These are phyloP conservation scores for Tachina lurida DNA, from an alignment of 2,888 invertebrate genomes.

Conservation along the genomic window DNA sequence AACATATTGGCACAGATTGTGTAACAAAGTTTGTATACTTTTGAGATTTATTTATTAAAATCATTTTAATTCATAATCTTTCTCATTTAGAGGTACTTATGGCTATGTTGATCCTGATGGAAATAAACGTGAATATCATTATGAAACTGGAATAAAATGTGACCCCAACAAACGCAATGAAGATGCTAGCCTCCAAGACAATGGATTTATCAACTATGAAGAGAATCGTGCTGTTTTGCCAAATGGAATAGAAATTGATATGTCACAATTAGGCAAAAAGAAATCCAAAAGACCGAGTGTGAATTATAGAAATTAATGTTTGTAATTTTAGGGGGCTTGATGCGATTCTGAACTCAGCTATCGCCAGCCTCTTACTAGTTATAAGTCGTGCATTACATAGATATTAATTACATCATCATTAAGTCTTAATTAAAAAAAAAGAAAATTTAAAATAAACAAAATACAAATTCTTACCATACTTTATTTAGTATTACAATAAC, in stretches of 20 bases:
- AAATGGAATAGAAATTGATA: constrained; percentile 88
- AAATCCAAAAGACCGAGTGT: constrained; percentile 87
- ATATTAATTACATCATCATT: constrained; percentile 37
- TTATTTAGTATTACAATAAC: constrained; percentile 14
- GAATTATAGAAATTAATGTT: constrained; percentile 79
- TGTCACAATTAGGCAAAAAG: constrained; percentile 87
- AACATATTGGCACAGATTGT: constrained; percentile 90
- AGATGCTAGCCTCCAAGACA: constrained; percentile 84
- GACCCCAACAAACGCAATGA: constrained; percentile 83
- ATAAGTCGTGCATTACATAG: constrained; percentile 52
- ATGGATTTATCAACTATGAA: constrained; percentile 89
- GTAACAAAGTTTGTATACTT: constrained; percentile 84
- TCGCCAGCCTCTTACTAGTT: constrained; percentile 44
- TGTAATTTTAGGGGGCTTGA: constrained; percentile 4
- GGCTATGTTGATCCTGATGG: constrained; percentile 94
- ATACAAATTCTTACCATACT: constrained; percentile 35
- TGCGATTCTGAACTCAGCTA: background rate
- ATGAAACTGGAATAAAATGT: constrained; percentile 90
- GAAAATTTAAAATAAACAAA: constrained; percentile 13
- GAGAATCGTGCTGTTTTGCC: constrained; percentile 89
- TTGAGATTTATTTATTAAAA: background rate
- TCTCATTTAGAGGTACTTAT: constrained; percentile 87
- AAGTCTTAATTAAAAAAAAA: constrained; percentile 48
- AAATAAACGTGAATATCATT: constrained; percentile 90
- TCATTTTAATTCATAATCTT: background rate